Conservation (phyloP, 1,140 invertebrate species). For the Hylaeus anthracinus region DNA sequence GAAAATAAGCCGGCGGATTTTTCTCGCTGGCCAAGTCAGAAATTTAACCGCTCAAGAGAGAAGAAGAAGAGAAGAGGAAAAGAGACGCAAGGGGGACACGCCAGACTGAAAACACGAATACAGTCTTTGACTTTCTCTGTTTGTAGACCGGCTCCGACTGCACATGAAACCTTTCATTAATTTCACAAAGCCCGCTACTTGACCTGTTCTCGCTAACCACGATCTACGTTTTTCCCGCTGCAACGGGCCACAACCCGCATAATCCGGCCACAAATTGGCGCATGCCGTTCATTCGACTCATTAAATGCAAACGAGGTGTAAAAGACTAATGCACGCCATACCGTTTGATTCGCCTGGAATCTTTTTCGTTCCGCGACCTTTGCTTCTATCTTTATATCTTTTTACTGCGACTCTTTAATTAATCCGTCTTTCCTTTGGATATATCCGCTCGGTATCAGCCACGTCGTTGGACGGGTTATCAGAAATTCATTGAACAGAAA, state of each 20-base stretch:
- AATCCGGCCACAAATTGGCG: conserved; percentile 27
- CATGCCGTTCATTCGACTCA: conserved; percentile 30
- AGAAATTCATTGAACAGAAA: too few species aligned
- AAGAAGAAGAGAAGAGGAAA: not conserved
- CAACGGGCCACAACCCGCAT: not conserved
- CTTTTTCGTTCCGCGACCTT: not conserved
- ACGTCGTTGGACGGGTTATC: too few species aligned
- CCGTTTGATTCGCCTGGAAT: not conserved
- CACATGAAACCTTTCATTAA: conserved; percentile 61
- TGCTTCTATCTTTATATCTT: not conserved
- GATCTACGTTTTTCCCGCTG: conserved; percentile 10
- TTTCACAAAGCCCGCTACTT: conserved; percentile 58
- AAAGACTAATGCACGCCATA: conserved; percentile 8
- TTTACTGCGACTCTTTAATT: too few species aligned
- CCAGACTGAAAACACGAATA: conserved; percentile 38
- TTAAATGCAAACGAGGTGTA: conserved; percentile 31
- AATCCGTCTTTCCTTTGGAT: too few species aligned
- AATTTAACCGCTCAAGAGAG: conserved; percentile 34
- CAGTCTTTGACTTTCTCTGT: conserved; percentile 42
- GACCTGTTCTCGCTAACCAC: conserved; percentile 48
- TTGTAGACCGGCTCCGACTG: conserved; percentile 25
- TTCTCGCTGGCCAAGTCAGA: conserved; percentile 31
- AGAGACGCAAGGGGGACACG: conserved; percentile 13
- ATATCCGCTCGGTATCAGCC: too few species aligned
- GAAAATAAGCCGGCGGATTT: conserved; percentile 50